phyloP scores from a whole-genome alignment of 2,888 invertebrate genomes.

The Dilophus febrilis region DNA sequence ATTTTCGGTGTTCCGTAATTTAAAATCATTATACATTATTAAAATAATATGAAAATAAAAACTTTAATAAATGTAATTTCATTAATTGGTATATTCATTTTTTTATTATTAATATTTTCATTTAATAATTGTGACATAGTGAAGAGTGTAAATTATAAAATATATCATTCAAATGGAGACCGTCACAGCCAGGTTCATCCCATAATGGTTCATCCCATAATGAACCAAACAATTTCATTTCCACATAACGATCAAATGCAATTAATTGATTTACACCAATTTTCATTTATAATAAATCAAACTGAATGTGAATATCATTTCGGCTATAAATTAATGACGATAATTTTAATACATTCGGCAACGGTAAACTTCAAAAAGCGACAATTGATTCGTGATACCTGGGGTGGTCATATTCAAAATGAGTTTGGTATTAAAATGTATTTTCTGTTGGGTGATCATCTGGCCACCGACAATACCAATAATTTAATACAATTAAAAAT shows the following conservation, averaged over 20 bases:
- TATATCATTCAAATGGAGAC: no score
- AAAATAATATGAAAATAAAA: no score
- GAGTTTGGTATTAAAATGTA: slow-evolving; percentile 37
- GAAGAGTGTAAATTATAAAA: no score
- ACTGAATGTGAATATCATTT: slow-evolving; percentile 29
- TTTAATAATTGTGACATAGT: no score
- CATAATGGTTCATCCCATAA: no score
- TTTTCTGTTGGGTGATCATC: slow-evolving; percentile 57
- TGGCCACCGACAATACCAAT: slow-evolving; percentile 26
- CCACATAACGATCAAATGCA: slow-evolving; percentile 18
- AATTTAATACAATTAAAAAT: slow-evolving; percentile 23
- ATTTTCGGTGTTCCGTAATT: no score
- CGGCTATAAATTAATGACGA: slow-evolving; percentile 33
- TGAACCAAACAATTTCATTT: no score
- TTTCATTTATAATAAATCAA: slow-evolving; percentile 42
- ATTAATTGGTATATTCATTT: no score
- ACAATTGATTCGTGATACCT: slow-evolving; percentile 50
- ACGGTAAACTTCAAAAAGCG: slow-evolving; percentile 46
- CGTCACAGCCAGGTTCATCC: no score
- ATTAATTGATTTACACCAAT: slow-evolving; percentile 41
- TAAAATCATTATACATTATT: no score
- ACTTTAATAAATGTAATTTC: no score
- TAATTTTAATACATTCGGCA: slow-evolving; percentile 52
- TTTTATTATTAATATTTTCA: no score
- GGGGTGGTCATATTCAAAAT: slow-evolving; percentile 43